Base-by-base conservation (phyloP, 1,140 invertebrate species). In the Lordiphosa mommai region DNA sequence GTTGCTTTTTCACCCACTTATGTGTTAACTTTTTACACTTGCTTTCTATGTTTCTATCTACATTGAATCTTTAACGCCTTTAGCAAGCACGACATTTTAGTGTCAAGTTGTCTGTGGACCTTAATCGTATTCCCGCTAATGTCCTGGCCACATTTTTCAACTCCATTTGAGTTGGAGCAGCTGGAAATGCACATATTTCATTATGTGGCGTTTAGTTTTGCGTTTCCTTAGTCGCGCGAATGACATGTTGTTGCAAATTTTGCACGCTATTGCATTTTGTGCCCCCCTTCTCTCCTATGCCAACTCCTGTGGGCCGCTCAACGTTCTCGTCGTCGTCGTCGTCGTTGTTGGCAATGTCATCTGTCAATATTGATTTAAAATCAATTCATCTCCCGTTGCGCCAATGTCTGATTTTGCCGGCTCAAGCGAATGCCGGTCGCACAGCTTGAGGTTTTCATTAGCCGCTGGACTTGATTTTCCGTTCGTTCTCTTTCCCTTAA, bases 361-460 rank as follows among this genome's bases (percentile, higher is more conserved):
- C 76, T 82, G 76, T 82, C 76, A 82, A 82, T 82, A 82, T 84
- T 84, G 66, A 82, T 82, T 82, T 76, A 72, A 84, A 82, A 82
- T 84, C 76, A 82, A 82, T 84, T 82, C 77, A 84, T 84, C 76
- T 80, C 66, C 76, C 76, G 66, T 43, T 80, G 76, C 50, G 71
- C 30, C 47, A 64, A 50, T 50, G 67, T 57, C 57, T 74, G 76
- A 82, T 82, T 80, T 80, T 23, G 32, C 37, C 58, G 36, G 40
- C 34, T 77, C 20, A 29, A 33, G 37, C 43, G 32, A 51, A 51
- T 9, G 46, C 44, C 30, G 13, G 17, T 14, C 10, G 36, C 72
- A 43, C 73, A 79, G 73, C 74, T 80, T 73, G 73, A 79, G 76
- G 50, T 80, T 79, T 73, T 73, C 73, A 79, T 79, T 79, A 79